Base-by-base conservation (phyloP, 2,113 vertebrate species). In the Pogonocichla stellata region DNA sequence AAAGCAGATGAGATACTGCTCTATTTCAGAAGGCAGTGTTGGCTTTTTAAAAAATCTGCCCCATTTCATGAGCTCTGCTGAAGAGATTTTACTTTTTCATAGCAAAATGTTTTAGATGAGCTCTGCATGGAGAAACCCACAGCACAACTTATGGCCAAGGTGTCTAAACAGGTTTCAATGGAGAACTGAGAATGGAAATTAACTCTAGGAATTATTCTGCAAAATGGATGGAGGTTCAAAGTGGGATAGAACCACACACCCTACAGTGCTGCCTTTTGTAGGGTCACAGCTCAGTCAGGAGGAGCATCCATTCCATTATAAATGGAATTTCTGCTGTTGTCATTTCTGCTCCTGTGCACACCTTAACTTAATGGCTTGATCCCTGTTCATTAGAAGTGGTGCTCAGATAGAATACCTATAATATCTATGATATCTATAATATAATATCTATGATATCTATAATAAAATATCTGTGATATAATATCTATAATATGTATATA, bases 1-100 rank as follows among this genome's bases (percentile, higher is more conserved):
- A 91, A 95, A 95, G 56, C 58, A 96, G 93, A 95, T 91, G 64
- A 97, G 96, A 91, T 92, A 90, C 17, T 71, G 75, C 92, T 91
- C 90, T 90, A 34, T 95, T 94, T 92, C 60, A 90, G 71, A 82
- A 92, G 34, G 24, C 8, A 80, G 7, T 5, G 14, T 31, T 86
- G 48, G 22, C 43, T 92, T 95, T 95, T 92, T 84, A 81, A 38
- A 65, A 91, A 73, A 95, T 80, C 38, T 95, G 51, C 62, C 74
- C 93, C 80, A 88, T 96, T 96, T 96, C n/a, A 7, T 64, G 85
- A 94, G 43, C 9, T 61, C 85, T 92, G 57, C 31, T 78, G 92
- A 38, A 86, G 75, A 91, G 77, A 93, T 93, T 71, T 66, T 33
- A 60, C 84, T 51, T 71, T 58, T 33, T 56, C 79, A 90, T 38